Conservation (phyloP, 2,888 invertebrate species). For the Ormyrus labotus region DNA sequence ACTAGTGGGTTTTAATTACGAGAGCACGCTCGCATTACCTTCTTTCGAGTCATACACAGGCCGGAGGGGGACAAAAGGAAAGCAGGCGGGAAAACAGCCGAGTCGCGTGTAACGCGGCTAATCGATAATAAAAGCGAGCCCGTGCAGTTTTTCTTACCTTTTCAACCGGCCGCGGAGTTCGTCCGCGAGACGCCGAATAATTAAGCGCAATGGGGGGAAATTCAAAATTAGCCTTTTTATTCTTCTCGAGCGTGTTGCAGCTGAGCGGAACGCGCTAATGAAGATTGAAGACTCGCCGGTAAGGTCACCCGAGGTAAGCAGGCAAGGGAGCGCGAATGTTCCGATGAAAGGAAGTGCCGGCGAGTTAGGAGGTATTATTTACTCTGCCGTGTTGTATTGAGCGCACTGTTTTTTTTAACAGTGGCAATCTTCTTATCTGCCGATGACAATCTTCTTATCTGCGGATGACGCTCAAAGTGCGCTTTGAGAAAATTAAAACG, state of each 20-base stretch:
- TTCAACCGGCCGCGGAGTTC: no score
- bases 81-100: neutral
- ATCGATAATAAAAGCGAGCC: slow-evolving; percentile 34
- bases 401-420: no score
- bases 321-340: neutral
- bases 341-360: neutral
- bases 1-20: slow-evolving; percentile 43
- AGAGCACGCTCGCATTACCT: slow-evolving; percentile 10
- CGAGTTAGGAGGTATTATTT: neutral
- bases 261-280: slow-evolving; percentile 18
- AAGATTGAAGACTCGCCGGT: slow-evolving; percentile 11
- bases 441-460: no score
- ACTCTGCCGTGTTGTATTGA: neutral
- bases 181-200: no score
- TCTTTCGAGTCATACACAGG: neutral
- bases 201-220: neutral
- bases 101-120: slow-evolving; percentile 20
- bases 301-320: neutral
- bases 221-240: slow-evolving; percentile 29
- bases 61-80: neutral
- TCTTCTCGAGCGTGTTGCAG: neutral
- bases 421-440: no score
- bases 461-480: no score
- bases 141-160: neutral
- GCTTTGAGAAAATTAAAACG: no score